These are phyloP conservation scores for Myzus persicae DNA, from an alignment of 1,140 invertebrate species.

Conservation along the genomic window DNA sequence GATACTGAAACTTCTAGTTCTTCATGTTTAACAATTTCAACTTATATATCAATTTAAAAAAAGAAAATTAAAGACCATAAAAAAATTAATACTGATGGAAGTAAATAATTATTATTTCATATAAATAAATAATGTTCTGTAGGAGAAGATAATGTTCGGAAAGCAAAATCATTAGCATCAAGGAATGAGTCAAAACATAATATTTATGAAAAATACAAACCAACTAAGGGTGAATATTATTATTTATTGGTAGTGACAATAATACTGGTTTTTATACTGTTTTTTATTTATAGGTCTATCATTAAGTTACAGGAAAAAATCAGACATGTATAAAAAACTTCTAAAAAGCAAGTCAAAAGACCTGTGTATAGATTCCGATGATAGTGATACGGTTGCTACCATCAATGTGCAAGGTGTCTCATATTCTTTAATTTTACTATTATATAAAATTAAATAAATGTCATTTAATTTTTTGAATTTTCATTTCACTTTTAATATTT, in stretches of 20 bases:
- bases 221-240: background rate
- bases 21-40: no score
- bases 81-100: background rate
- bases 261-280: background rate
- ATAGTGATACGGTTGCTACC: background rate
- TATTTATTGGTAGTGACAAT: background rate
- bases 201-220: background rate
- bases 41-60: no score
- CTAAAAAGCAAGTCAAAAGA: background rate
- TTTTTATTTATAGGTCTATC: background rate
- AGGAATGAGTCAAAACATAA: background rate
- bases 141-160: background rate
- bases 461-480: background rate
- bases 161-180: background rate
- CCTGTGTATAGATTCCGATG: background rate
- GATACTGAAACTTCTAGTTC: no score
- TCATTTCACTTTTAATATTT: background rate
- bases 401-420: background rate
- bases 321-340: background rate
- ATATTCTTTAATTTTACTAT: background rate
- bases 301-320: background rate
- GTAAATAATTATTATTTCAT: background rate
- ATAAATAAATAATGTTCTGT: background rate
- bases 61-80: background rate
- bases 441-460: background rate